Evolutionary conservation across 92 coral and sea anemone species (phyloP).

Genomic region (Plumapathes pennacea): DNA sequence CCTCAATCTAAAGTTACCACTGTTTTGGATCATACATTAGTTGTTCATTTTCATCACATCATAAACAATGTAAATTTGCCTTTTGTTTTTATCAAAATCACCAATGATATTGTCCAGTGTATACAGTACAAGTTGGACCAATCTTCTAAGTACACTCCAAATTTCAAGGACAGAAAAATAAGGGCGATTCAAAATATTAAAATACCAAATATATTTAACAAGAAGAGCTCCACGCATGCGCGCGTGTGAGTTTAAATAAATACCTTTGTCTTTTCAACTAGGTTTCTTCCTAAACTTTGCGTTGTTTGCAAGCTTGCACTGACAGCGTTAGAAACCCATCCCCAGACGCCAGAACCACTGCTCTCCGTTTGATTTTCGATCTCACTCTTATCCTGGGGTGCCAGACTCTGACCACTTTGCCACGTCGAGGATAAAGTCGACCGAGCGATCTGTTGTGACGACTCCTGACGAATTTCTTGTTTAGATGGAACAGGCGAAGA

Average conservation of each 20-base stretch:
- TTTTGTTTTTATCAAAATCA: too few relatives aligned
- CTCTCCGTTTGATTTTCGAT: conserved; percentile 21
- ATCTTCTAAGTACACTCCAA: not conserved
- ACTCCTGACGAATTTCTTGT: not conserved
- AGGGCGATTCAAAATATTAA: not conserved
- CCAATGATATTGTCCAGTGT: not conserved
- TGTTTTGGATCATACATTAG: not conserved
- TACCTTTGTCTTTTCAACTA: conserved; percentile 97
- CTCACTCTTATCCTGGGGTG: conserved; percentile 1
- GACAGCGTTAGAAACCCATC: conserved; percentile 96
- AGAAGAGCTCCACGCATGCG: not conserved
- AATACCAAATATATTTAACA: not conserved
- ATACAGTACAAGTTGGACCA: not conserved
- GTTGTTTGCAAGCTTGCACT: conserved; percentile 89
- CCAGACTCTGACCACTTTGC: too few relatives aligned
- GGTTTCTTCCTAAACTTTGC: conserved; percentile 89
- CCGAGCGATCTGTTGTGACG: not conserved
- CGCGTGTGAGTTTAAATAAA: too few relatives aligned
- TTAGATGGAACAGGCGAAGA: conserved; percentile 1
- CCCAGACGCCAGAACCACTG: conserved; percentile 77
- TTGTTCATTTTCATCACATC: too few relatives aligned
- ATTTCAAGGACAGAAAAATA: not conserved
- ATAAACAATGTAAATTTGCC: too few relatives aligned
- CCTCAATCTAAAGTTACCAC: not conserved
- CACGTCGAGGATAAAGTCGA: conserved; percentile 59